Evolutionary conservation across 2,888 invertebrate species (phyloP).

Genomic region (Nipponacmea schrenckii): DNA sequence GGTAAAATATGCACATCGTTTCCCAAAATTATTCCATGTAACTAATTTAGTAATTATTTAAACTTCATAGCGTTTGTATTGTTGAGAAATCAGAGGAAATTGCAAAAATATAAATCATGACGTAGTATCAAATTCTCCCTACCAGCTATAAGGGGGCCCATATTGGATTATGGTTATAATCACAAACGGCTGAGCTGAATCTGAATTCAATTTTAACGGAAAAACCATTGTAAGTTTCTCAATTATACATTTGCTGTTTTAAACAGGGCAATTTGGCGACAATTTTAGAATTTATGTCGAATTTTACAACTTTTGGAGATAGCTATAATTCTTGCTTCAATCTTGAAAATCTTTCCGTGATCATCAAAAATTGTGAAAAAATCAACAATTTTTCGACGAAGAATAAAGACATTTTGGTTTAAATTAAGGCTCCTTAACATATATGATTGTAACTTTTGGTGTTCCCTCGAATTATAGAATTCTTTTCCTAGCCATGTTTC

Average conservation of each 20-base stretch:
- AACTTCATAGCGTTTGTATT: background rate
- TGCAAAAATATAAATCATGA: constrained; percentile 2
- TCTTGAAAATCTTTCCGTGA: no score
- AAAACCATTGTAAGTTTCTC: background rate
- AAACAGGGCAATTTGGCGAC: background rate
- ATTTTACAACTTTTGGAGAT: background rate
- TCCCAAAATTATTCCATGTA: constrained; percentile 3
- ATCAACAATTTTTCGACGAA: no score
- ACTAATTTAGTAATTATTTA: background rate
- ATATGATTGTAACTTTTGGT: no score
- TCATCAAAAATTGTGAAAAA: no score
- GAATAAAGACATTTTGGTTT: no score
- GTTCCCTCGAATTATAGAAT: no score
- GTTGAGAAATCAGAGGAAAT: background rate
- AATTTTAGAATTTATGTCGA: background rate
- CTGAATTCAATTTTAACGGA: background rate
- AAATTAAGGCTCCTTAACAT: no score
- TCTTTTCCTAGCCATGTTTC: no score
- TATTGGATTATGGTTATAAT: constrained; percentile 36
- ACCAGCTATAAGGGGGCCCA: constrained; percentile 50
- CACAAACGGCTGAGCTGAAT: background rate
- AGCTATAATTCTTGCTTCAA: no score
- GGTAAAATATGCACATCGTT: no score
- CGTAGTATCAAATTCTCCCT: constrained; percentile 45
- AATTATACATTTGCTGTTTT: background rate